Evolutionary conservation across 37 sponge, comb jelly and placozoan genomes (phyloP).

Genomic region (Corticium candelabrum): DNA sequence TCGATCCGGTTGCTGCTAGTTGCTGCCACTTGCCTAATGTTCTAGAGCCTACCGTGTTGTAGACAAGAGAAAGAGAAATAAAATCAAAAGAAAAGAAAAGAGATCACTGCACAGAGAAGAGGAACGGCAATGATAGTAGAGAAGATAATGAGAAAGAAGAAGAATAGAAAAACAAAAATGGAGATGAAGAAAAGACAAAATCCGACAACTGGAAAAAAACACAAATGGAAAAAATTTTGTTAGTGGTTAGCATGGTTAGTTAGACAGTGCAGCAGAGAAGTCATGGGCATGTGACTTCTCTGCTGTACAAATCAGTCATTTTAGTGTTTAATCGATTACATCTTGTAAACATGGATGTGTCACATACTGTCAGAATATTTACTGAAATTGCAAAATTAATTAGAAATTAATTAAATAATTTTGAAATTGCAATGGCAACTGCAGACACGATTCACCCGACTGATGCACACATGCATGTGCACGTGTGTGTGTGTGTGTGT

Average conservation of each 20-base stretch:
- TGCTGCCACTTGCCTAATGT: background rate
- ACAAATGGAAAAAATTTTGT: background rate
- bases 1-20: background rate
- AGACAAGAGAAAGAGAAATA: background rate
- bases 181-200: background rate
- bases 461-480: no score
- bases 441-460: no score
- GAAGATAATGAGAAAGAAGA: background rate
- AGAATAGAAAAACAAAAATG: background rate
- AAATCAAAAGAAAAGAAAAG: background rate
- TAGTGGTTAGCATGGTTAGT: background rate
- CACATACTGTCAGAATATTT: no score
- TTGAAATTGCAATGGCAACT: no score
- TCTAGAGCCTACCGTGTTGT: background rate
- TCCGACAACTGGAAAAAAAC: background rate
- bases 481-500: no score
- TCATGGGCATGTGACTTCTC: no score
- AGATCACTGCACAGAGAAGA: background rate
- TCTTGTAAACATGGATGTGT: no score
- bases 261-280: no score
- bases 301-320: no score
- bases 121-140: background rate
- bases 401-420: no score
- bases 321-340: no score
- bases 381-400: no score